Conservation (phyloP, 1,140 invertebrate genomes). For the Drosophila sturtevanti region DNA sequence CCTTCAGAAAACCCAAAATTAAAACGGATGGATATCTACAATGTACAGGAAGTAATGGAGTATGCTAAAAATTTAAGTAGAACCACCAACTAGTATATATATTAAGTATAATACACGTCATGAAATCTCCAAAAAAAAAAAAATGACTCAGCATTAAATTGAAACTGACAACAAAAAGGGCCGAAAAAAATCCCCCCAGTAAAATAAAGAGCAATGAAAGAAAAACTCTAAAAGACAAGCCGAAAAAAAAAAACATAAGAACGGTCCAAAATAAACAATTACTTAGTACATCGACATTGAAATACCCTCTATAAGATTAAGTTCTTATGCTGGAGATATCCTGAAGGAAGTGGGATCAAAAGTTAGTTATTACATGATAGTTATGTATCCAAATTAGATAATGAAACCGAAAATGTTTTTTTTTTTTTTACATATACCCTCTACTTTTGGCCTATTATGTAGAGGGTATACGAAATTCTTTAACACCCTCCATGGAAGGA, state of each 20-base stretch:
- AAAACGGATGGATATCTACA: slow-evolving; percentile 17
- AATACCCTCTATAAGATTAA: not conserved
- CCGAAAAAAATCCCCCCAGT: slow-evolving; percentile 13
- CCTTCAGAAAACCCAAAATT: slow-evolving; percentile 56
- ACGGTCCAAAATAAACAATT: not conserved
- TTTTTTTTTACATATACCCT: too few relatives aligned
- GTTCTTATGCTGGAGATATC: too few relatives aligned
- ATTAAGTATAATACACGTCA: slow-evolving; percentile 18
- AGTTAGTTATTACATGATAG: too few relatives aligned
- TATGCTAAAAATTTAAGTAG: slow-evolving; percentile 36
- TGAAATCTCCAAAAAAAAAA: slow-evolving; percentile 6
- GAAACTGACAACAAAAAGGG: slow-evolving; percentile 32
- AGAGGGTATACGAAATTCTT: not conserved
- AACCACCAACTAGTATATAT: slow-evolving; percentile 22
- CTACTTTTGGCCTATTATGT: too few relatives aligned
- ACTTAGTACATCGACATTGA: not conserved
- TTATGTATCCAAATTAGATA: too few relatives aligned
- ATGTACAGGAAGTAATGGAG: slow-evolving; percentile 37
- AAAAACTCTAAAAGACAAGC: slow-evolving; percentile 35
- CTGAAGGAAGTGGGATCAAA: too few relatives aligned
- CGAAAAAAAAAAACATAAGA: slow-evolving; percentile 17
- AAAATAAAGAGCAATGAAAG: slow-evolving; percentile 54
- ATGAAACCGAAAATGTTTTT: too few relatives aligned
- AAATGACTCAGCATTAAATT: slow-evolving; percentile 43
- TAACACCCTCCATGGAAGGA: not conserved